These are phyloP conservation scores for Oceanodroma tethys DNA, from an alignment of 2,113 vertebrate species.

Conservation along the genomic window DNA sequence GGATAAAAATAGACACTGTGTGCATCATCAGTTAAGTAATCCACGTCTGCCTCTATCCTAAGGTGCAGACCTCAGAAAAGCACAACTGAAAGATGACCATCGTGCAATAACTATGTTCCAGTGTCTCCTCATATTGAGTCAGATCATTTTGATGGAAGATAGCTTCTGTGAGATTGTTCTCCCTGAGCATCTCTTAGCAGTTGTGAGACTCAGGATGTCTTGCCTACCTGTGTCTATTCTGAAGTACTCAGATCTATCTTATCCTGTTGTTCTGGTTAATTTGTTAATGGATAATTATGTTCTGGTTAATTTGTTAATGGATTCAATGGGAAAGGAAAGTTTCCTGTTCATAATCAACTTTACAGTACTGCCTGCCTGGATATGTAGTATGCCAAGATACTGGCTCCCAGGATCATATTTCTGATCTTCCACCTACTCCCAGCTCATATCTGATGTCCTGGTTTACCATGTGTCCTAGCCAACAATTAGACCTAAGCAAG, in stretches of 20 bases:
- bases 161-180: neutral
- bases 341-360: neutral
- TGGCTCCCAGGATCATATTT: conserved; percentile 16
- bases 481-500: neutral
- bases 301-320: neutral
- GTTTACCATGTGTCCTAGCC: neutral
- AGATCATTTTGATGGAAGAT: neutral
- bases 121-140: neutral
- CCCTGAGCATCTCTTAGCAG: neutral
- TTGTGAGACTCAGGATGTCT: neutral
- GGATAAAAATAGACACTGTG: neutral
- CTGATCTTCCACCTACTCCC: conserved; percentile 35
- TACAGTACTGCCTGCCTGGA: neutral
- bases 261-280: neutral
- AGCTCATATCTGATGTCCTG: conserved; percentile 29
- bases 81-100: neutral
- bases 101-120: neutral
- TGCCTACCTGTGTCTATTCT: neutral
- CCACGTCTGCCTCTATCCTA: neutral
- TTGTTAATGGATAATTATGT: conserved; percentile 8
- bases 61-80: neutral
- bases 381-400: neutral
- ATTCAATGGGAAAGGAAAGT: neutral
- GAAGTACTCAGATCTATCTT: neutral
- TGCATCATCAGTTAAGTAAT: neutral